Evolutionary conservation across 2,113 vertebrate genomes (phyloP), one percentile per base, ranked within the genome.

Genomic region (Eleginops maclovinus): DNA sequence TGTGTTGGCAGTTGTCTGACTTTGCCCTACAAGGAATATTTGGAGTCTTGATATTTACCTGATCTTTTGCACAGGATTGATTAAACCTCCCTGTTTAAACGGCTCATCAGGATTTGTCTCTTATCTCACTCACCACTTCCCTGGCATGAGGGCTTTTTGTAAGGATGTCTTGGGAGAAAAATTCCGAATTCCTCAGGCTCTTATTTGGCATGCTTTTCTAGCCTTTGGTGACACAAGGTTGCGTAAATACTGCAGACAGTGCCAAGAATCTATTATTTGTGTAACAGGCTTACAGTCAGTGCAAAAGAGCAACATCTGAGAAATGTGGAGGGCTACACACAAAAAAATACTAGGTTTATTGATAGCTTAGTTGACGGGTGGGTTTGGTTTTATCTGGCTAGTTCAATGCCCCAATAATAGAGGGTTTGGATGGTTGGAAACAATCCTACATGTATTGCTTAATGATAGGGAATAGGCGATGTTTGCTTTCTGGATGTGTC

Each of bases 1-100:
- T 84, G n/a, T 71, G 31, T 17, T 36, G 36, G 50, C 69, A 79
- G 43, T 51, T 72, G 26, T 78, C 46, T 80, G 44, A 46, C 15
- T 74, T 75, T 50, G 43, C 46, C 69, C 67, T 64, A 75, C 24
- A 62, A 46, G 19, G 41, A 68, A 49, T 81, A 65, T 69, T 77
- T 68, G 46, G 11, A 77, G 24, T 53, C 62, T 76, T 64, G 74
- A 85, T 79, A 82, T 83, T 84, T 83, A 60, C 64, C 70, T 72
- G 76, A 71, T 60, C 66, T 77, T 67, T 22, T 69, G 68, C 22
- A 10, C 44, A 64, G 21, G 21, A 19, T 13, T 74, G 58, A 81
- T 75, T 80, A 63, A 75, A 80, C 13, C n/a, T 51, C 71, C 15
- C 16, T 28, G 28, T 69, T 87, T 79, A 73, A 75, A 76, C n/a